Evolutionary conservation across 2,113 vertebrate genomes (phyloP), one percentile per base, ranked within the genome.

Genomic region (rat (Rattus norvegicus)): DNA sequence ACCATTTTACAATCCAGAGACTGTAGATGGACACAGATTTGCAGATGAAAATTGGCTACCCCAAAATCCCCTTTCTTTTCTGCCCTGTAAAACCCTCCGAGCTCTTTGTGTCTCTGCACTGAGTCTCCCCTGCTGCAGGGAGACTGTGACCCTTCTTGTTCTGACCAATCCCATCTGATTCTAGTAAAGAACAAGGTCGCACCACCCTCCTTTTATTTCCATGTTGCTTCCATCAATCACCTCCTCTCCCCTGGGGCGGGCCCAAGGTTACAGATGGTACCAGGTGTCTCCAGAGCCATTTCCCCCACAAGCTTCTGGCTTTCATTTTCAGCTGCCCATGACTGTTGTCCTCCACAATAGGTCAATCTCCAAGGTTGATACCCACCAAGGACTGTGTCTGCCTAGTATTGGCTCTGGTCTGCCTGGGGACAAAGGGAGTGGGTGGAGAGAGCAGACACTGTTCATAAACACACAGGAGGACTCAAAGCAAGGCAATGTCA

Each of bases 381-480:
- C 67, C 61, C n/a, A 22, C 52, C 28, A 14, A 63, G 39, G 43
- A 13, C 56, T 63, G 26, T 54, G 16, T 8, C 14, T 67, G 4
- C 14, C 26, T 49, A 16, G 26, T 33, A 43, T 43, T 2, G 17
- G 39, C 67, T 56, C 52, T 88, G 86, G n/a, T 43, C 1, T 19
- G 70, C 30, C 19, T 73, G 17, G 87, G 43, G 52, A 72, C 70
- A 39, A 1, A 33, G 54, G 24, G 2, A 0, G 28, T 86, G 65
- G 30, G 39, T n/a, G 3, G 5, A 12, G 36, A 92, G 70, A 28
- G 22, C 2, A 12, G 13, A 63, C n/a, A 49, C 13, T 49, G 59
- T 5, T 19, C 8, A 0, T 11, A 24, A 52, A 39, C 30, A 47
- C 0, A 0, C 3, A 54, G 20, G 14, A 43, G 69, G 59, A 54